Percentiles rank a stretch among this genome's conserved stretches.
Conservation (phyloP, 2,113 vertebrate species). For the Salvelinus namaycush region DNA sequence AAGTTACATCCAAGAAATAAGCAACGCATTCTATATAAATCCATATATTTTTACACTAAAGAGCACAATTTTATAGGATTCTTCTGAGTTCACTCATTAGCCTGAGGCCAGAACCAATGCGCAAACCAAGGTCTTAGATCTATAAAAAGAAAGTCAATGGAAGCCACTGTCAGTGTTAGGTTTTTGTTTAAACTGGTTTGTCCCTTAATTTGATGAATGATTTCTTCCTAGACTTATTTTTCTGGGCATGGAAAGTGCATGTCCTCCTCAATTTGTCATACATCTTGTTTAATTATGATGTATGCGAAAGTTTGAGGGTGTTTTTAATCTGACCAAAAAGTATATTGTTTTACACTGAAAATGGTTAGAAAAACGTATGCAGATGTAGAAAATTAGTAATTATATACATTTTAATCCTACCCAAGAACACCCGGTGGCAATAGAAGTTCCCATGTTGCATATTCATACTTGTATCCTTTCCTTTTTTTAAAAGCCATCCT, state of each 20-base stretch:
- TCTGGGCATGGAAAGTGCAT: conserved; percentile 53
- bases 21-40: not conserved
- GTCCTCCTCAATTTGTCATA: conserved; percentile 52
- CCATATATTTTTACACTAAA: not conserved
- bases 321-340: conserved; percentile 9
- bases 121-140: conserved; percentile 6
- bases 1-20: not conserved
- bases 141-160: conserved; percentile 69
- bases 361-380: not conserved
- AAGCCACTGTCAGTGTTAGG: conserved; percentile 59
- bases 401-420: not conserved
- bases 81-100: conserved; percentile 15
- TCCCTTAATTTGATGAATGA: not conserved
- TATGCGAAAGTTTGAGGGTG: conserved; percentile 47
- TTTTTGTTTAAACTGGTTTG: conserved; percentile 26
- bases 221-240: conserved; percentile 31
- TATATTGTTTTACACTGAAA: not conserved
- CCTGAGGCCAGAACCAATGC: not conserved
- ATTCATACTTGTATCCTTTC: conserved; percentile 80
- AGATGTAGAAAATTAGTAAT: not conserved
- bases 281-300: conserved; percentile 59
- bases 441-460: conserved; percentile 76
- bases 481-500: conserved; percentile 73
- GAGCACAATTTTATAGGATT: not conserved
- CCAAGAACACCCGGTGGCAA: conserved; percentile 11